Evolutionary conservation across 2,113 vertebrate species (phyloP).

Genomic region (Bombycilla garrulus): DNA sequence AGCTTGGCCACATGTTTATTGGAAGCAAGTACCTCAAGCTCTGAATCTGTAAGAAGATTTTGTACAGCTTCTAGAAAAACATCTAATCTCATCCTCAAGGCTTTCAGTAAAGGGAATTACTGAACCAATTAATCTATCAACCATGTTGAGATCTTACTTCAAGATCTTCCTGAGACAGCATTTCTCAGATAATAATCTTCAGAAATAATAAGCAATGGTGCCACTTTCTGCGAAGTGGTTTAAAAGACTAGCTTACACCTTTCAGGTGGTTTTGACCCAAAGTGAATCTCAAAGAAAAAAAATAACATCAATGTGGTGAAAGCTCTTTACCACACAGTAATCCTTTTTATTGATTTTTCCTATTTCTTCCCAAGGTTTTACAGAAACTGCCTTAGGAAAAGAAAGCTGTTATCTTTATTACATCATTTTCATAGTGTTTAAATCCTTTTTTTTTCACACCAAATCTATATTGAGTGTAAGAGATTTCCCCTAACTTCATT

Average conservation of each 20-base stretch:
- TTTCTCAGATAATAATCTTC: not conserved
- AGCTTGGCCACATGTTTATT: not conserved
- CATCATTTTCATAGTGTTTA: not conserved
- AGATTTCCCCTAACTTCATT: not conserved
- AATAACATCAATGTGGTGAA: not conserved
- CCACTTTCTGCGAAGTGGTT: not conserved
- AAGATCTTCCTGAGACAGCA: not conserved
- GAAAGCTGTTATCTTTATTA: not conserved
- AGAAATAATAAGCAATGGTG: not conserved
- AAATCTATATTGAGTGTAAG: not conserved
- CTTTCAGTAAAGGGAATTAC: not conserved
- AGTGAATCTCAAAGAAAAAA: not conserved
- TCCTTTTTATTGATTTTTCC: not conserved
- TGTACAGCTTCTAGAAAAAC: not conserved
- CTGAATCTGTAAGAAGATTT: not conserved
- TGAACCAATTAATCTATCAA: not conserved
- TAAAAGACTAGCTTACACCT: not conserved
- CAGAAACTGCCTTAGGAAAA: not conserved
- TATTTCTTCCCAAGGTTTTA: not conserved
- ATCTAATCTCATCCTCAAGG: not conserved
- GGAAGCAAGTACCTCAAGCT: not conserved
- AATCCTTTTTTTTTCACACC: fast-evolving
- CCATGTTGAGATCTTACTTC: not conserved
- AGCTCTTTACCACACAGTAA: not conserved
- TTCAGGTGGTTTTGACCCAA: not conserved